These are phyloP conservation scores for Exaiptasia diaphana DNA, from an alignment of 64 coral and sea anemone species.

Conservation along the genomic window DNA sequence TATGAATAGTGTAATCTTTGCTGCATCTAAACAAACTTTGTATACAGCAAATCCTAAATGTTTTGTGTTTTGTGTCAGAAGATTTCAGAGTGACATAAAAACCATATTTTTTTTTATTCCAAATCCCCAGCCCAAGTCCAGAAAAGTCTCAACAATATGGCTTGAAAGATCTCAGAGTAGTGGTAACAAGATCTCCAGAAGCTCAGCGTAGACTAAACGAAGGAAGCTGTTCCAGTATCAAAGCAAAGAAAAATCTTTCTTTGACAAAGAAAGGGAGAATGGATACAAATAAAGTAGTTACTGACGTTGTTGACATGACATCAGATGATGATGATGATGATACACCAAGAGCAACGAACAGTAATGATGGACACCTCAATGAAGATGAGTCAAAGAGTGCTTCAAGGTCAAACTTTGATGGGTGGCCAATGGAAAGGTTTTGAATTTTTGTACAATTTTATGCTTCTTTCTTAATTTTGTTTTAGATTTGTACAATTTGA, in stretches of 20 bases:
- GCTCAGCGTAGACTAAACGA: neutral
- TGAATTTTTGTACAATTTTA: no score
- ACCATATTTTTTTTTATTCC: no score
- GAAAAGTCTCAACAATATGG: neutral
- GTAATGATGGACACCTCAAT: neutral
- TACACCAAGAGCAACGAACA: neutral
- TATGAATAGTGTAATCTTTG: no score
- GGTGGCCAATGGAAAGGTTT: no score
- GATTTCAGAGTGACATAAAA: no score
- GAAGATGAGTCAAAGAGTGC: neutral
- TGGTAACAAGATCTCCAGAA: conserved; percentile 11
- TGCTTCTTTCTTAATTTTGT: no score
- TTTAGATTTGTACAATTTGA: no score
- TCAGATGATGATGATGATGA: neutral
- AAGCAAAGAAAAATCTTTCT: neutral
- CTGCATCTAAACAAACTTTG: no score
- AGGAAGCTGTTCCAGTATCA: neutral
- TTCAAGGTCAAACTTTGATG: no score
- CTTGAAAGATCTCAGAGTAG: neutral
- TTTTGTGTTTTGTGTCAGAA: no score
- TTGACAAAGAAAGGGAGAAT: neutral
- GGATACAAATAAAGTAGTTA: neutral
- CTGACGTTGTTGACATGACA: conserved; percentile 1
- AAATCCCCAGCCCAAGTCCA: neutral
- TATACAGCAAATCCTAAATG: no score